Evolutionary conservation across 2,797 vertebrate genomes (phyloP), one percentile per base, ranked within the genome.

Genomic region (Meriones psammophilus): DNA sequence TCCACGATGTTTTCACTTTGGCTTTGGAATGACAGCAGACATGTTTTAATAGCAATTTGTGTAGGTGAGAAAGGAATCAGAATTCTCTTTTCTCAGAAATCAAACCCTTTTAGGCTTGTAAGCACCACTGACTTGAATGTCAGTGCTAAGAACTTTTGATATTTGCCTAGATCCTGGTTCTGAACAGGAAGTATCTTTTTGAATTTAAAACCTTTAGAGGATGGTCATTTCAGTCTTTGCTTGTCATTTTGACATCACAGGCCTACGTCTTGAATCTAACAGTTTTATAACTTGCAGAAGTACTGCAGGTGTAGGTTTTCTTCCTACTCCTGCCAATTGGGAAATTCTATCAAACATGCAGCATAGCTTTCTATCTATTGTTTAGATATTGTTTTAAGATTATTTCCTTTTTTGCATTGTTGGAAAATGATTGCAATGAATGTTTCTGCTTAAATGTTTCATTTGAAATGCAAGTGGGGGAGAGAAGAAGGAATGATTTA

Each of bases 81-180:
- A 89, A 94, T 13, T 90, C 30, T 78, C 13, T 88, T 42, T 42
- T 30, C 9, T 94, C 15, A 95, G 9, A 92, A 92, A 88, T 42
- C n/a, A 81, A 87, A 78, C n/a, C 50, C 42, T 80, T 92, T 95
- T 95, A 85, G 68, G 14, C 33, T 96, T 90, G 17, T 91, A 33
- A 58, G 24, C 5, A 33, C 9, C 18, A 39, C 66, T 88, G 69
- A 85, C 8, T 73, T 97, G 50, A 95, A 85, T 22, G 46, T 91
- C 26, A 54, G 20, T 69, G 20, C 62, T 54, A 80, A 91, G 13
- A 92, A 91, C 33, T 91, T 92, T 86, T 71, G 30, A 64, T 92
- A 64, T 83, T 96, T 93, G n/a, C 64, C 89, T 92, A 88, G 42
- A 91, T 88, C 33, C n/a, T 88, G 33, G 4, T 79, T 88, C 92